Evolutionary conservation across 2,113 vertebrate genomes (phyloP), one percentile per base, ranked within the genome.

Genomic region (Oreochromis niloticus): DNA sequence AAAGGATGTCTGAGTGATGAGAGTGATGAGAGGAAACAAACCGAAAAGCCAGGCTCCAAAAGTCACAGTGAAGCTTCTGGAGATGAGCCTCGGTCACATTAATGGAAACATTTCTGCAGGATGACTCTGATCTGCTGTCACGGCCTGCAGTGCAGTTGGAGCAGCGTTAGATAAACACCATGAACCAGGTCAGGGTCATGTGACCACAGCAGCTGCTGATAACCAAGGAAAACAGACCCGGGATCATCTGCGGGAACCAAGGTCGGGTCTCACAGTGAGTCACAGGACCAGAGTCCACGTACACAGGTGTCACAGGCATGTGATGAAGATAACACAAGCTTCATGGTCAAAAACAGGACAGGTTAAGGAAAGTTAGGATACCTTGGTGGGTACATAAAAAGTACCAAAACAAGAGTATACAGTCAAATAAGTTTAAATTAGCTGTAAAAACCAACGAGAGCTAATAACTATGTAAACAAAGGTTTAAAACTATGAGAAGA

Each of bases 171-270:
- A 16, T 16, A 9, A 68, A n/a, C 22, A 36, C 46, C 6, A 17
- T 0, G 17, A 61, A 66, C 4, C 24, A 84, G 84, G 89, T 86
- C 89, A 81, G n/a, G 10, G 83, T 39, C 52, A 41, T 88, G 84
- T 48, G 81, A 82, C 17, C 10, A 1, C 9, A 3, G 32, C 89
- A 90, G 83, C 68, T 61, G 89, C 85, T 85, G 88, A 90, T 85
- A 79, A 68, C 6, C 13, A 46, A 14, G 43, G 71, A 50, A 55
- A 57, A 46, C 34, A 71, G 7, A 7, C 48, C 12, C 2, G 6
- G 9, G 55, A 84, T 3, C 46, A 34, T 27, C 52, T n/a, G 43
- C 36, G 36, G 9, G 22, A 39, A 9, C 32, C 48, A 52, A 71
- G 80, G 71, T 85, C 82, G 22, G 9, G 10, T 59, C 12, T 32